phyloP scores from a whole-genome alignment of 2,113 vertebrate species.

The Nibea albiflora region DNA sequence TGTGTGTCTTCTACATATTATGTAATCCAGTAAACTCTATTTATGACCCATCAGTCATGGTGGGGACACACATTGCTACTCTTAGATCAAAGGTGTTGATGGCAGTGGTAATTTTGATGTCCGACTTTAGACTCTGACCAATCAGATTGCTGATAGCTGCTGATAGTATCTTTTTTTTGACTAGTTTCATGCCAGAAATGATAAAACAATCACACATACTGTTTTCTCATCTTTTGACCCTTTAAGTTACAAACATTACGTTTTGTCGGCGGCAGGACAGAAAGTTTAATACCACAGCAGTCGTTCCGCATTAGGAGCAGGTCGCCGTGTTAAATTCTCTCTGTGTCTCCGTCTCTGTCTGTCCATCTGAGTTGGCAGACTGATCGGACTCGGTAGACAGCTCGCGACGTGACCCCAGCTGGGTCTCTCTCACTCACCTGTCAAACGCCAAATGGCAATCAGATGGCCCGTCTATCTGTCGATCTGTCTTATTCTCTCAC shows the following conservation, averaged over 20 bases:
- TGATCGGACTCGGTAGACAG: conserved; percentile 26
- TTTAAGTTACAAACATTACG: background rate
- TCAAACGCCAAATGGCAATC: conserved; percentile 61
- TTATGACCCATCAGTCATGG: background rate
- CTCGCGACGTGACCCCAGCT: conserved; percentile 50
- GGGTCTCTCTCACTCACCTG: conserved; percentile 31
- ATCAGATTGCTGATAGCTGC: background rate
- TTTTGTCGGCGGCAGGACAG: background rate
- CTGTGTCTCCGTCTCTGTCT: background rate
- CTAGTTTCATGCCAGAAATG: background rate
- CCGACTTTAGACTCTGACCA: background rate
- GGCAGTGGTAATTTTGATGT: background rate
- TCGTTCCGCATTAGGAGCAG: background rate
- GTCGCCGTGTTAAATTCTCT: background rate
- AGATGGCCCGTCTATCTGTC: conserved; percentile 36
- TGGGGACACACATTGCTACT: background rate
- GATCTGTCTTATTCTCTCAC: conserved; percentile 30
- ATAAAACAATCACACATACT: background rate
- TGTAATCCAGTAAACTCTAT: background rate
- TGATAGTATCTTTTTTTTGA: background rate
- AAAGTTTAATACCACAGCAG: background rate
- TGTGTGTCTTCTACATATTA: background rate
- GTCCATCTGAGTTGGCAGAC: conserved; percentile 33
- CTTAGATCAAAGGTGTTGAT: too few species aligned
- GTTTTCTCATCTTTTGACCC: background rate